Base-by-base conservation (phyloP, 2,888 invertebrate species). In the Tenthredo scrophulariae region DNA sequence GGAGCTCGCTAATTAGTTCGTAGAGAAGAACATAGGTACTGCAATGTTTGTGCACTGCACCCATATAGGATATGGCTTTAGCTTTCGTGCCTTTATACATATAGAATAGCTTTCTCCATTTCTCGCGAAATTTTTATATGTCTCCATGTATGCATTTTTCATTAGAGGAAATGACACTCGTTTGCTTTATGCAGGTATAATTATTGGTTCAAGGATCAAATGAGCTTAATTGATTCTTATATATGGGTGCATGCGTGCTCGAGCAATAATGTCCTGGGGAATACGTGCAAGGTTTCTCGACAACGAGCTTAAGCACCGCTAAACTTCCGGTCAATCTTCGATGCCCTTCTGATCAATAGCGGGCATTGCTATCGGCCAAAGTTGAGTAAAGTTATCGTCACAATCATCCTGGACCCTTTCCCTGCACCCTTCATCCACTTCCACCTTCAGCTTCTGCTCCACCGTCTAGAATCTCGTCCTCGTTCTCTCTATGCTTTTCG, bases 291-390 rank as follows among this genome's bases (percentile, higher is more conserved):
- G 26, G 33, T 40, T 62, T 62, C 40, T 33, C 26, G 13, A 43
- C 37, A 62, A 58, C 40, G 26, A 80, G 80, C 80, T 62, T 43
- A 65, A 80, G 62, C 65, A 80, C 43, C 75, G 75, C 29, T 75
- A 29, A 75, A 50, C 43, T 50, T 50, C 29, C 43, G 80, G 80
- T 80, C 80, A 80, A 80, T 80, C 65, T 65, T 80, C 62, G 80
- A 80, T 80, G 37, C 80, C 65, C 40, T 43, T 65, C 65, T 65
- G 80, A 80, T 80, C 80, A 62, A 80, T 62, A 80, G 58, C 62
- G 22, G 26, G 62, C 33, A 54, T 33, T 29, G n/a, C 26, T 77
- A 77, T 54, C 50, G 40, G 62, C 15, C 40, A 5, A 22, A 62
- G 15, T 29, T 62, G 15, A 50, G 62, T 65, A 40, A 58, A 80